Base-by-base conservation (phyloP, 2,888 invertebrate genomes). In the Cepaea hortensis region DNA sequence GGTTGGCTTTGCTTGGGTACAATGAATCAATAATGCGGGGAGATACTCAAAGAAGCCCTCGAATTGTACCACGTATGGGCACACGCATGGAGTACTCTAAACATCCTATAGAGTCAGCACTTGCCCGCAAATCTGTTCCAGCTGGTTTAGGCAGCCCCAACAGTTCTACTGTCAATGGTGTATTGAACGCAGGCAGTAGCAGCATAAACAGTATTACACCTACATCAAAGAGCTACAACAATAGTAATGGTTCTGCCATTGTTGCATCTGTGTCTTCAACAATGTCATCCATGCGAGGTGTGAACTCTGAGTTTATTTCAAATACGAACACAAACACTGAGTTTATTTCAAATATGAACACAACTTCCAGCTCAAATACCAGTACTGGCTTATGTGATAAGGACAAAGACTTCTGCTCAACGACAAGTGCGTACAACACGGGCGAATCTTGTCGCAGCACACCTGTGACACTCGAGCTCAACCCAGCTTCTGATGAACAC, bases 381-480 rank as follows among this genome's bases (percentile, higher is more conserved):
- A 85, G 81, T 80, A 86, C 76, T 48, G 87, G 86, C 23, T 85
- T 83, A 50, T 87, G 87, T 15, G 91, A 92, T 77, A 89, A 90
- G 76, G 91, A 91, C 80, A 91, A 91, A 80, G 92, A 91, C 88
- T 13, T 81, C 18, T 87, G 87, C 84, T 96, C 96, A 68, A 96
- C 96, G 20, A 93, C 93, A 70, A 94, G 93, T 94, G 96, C 97
- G 81, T 97, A 96, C 93, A 97, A 97, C 92, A 96, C 96, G 3
- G 93, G 96, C 1, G 97, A 96, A 85, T 96, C 96, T n/a, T 96
- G 96, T 91, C 96, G 96, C 90, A 96, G 96, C 91, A 96, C 94
- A 4, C 93, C 93, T 1, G 90, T 94, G 0, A 94, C 93, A 18
- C 90, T 94, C 48, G 94, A 94, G 89, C 90, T 93, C 11, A 93